phyloP scores from a whole-genome alignment of 2,797 vertebrate species.

The Arvicola amphibius region DNA sequence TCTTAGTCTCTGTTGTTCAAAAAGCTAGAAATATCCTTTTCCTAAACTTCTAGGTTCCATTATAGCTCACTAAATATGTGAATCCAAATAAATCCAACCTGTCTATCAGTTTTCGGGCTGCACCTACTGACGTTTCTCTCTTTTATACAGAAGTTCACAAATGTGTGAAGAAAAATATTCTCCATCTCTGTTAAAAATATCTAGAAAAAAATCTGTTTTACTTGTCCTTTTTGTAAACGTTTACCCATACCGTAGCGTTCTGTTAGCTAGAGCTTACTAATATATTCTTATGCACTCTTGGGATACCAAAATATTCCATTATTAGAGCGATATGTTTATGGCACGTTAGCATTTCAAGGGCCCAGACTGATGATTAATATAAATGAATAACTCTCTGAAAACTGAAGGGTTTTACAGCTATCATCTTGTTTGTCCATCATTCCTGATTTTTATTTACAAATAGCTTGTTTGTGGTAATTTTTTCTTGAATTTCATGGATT shows the following conservation, averaged over 20 bases:
- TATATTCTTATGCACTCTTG: neutral
- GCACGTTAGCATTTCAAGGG: neutral
- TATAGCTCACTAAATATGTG: neutral
- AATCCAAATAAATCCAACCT: conserved; percentile 5
- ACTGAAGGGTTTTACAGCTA: neutral
- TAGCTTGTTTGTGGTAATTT: neutral
- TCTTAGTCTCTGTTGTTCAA: neutral
- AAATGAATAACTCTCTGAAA: conserved; percentile 39
- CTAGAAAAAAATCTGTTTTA: neutral
- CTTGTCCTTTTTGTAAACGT: neutral
- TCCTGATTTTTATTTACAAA: conserved; percentile 17
- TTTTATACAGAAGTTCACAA: neutral
- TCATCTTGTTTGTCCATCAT: neutral
- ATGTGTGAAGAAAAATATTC: conserved; percentile 6
- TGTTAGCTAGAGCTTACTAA: conserved; percentile 27
- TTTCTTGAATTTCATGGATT: conserved; percentile 24
- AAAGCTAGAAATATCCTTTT: neutral
- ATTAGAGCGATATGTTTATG: neutral
- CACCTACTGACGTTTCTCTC: neutral
- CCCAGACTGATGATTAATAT: neutral
- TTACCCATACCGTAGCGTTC: neutral
- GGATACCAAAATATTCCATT: neutral
- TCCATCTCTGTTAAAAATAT: neutral
- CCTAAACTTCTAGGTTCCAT: neutral
- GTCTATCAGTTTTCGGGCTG: neutral